These are phyloP conservation scores for Listrodromus nycthemerus DNA, from an alignment of 2,888 invertebrate genomes.

Conservation along the genomic window DNA sequence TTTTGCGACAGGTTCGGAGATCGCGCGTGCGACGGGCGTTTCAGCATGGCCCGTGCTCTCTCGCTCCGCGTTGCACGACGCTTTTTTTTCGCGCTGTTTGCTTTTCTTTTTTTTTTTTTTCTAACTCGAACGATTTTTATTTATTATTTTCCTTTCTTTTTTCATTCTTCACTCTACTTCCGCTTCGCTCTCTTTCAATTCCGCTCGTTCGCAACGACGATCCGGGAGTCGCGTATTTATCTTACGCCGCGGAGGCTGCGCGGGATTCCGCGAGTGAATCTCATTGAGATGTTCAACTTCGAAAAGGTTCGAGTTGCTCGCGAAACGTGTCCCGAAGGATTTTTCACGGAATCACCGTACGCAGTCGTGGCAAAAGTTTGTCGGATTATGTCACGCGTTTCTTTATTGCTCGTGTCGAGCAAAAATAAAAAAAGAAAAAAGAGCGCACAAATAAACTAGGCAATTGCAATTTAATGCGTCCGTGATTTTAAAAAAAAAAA, in stretches of 20 bases:
- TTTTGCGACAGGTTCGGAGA: background rate
- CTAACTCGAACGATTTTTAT: conserved; percentile 20
- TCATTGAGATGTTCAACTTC: conserved; percentile 66
- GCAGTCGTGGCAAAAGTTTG: conserved; percentile 38
- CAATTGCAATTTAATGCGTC: background rate
- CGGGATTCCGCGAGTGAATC: conserved; percentile 56
- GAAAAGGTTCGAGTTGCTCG: conserved; percentile 47
- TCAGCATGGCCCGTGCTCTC: conserved; percentile 12
- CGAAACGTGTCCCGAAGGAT: conserved; percentile 38
- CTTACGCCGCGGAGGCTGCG: conserved; percentile 18
- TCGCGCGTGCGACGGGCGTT: background rate
- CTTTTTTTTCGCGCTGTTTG: conserved; percentile 6
- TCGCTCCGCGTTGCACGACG: conserved; percentile 9
- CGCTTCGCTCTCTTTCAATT: background rate
- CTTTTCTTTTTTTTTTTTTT: conserved; percentile 35
- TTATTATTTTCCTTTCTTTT: background rate
- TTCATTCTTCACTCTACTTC: conserved; percentile 2
- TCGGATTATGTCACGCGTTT: conserved; percentile 52
- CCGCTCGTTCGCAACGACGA: conserved; percentile 31
- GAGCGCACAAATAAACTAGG: background rate
- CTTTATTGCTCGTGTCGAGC: too few relatives aligned
- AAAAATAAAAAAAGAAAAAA: conserved; percentile 1
- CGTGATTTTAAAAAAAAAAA: too few relatives aligned
- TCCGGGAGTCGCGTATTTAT: conserved; percentile 43
- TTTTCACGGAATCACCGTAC: conserved; percentile 18